Evolutionary conservation across 2,797 vertebrate genomes (phyloP).

Genomic region (Neosilurus mollespiculum): DNA sequence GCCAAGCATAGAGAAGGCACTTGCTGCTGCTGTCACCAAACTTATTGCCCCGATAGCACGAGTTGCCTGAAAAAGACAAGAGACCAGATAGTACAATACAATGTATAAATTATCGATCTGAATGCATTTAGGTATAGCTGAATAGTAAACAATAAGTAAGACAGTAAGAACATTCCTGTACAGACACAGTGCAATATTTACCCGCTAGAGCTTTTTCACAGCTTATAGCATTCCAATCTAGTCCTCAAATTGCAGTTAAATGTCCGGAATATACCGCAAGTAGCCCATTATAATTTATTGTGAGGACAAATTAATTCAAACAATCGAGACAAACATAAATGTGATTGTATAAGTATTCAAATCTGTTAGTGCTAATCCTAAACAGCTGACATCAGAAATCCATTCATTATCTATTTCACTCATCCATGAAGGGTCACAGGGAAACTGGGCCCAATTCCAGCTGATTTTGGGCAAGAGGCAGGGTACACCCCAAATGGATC

Average conservation of each 20-base stretch:
- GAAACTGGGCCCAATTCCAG: no score
- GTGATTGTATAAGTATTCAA: not conserved
- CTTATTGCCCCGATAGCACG: slow-evolving; percentile 78
- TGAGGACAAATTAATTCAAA: not conserved
- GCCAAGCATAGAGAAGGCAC: slow-evolving; percentile 78
- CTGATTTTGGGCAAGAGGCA: no score
- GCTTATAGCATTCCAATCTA: not conserved
- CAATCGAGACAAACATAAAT: not conserved
- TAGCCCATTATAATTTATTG: not conserved
- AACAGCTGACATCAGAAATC: not conserved
- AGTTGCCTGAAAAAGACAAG: slow-evolving; percentile 66
- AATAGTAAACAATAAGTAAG: not conserved
- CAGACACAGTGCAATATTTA: not conserved
- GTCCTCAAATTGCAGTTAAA: not conserved
- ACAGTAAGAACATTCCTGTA: not conserved
- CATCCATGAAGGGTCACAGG: no score
- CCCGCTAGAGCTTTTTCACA: not conserved
- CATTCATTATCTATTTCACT: no score
- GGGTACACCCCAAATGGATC: no score
- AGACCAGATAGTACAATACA: not conserved
- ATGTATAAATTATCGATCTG: not conserved
- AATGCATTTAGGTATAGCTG: no score
- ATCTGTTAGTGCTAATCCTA: not conserved
- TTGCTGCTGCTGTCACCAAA: slow-evolving; percentile 78
- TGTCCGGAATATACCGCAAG: not conserved